phyloP scores from a whole-genome alignment of 2,797 vertebrate genomes.

The Lepilemur septentrionalis region DNA sequence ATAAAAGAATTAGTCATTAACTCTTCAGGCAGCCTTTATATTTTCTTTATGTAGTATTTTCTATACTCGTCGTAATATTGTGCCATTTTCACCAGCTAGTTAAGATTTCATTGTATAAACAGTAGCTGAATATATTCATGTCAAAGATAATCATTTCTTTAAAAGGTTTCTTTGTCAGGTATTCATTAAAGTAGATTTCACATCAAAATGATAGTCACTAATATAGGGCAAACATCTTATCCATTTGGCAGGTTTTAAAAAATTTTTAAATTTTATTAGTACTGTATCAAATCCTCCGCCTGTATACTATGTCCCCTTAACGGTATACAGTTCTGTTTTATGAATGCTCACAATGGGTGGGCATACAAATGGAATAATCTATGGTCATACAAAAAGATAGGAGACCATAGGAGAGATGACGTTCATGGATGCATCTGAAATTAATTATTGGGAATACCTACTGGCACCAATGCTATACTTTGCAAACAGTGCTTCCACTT shows the following conservation, averaged over 20 bases:
- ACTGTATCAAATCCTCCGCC: background rate
- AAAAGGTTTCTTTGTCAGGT: conserved; percentile 85
- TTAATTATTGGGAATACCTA: background rate
- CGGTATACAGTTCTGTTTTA: background rate
- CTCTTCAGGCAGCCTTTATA: conserved; percentile 54
- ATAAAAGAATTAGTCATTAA: conserved; percentile 57
- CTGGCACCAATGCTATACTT: background rate
- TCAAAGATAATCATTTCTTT: conserved; percentile 83
- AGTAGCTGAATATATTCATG: conserved; percentile 79
- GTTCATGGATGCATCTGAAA: background rate
- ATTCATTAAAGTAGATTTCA: conserved; percentile 84
- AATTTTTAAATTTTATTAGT: conserved; percentile 64
- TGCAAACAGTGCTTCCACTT: background rate
- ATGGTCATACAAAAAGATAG: background rate
- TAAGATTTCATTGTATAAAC: conserved; percentile 82
- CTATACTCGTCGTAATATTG: conserved; percentile 36
- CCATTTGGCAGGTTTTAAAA: conserved; percentile 62
- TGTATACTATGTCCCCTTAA: background rate
- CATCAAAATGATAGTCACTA: conserved; percentile 85
- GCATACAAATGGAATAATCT: background rate
- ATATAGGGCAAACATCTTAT: conserved; percentile 83
- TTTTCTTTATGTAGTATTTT: conserved; percentile 64
- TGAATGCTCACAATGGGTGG: background rate
- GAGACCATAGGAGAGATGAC: background rate
- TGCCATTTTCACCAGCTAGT: conserved; percentile 76